Conservation (phyloP, 2,797 vertebrate genomes). For the Coracias cyanogaster region DNA sequence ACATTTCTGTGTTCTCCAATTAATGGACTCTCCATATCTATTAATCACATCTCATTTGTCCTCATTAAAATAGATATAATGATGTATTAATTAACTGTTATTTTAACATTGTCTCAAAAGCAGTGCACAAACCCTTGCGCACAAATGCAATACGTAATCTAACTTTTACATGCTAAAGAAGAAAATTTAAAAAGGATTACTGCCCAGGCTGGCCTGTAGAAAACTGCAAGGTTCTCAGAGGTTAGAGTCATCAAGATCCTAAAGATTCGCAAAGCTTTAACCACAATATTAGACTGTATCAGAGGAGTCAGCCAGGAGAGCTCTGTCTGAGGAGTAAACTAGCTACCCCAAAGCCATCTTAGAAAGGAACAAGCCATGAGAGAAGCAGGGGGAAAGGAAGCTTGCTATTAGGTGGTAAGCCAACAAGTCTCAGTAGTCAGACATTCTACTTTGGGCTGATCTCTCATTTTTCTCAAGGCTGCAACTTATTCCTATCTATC, state of each 20-base stretch:
- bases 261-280: background rate
- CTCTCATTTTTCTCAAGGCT: background rate
- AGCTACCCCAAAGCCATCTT: background rate
- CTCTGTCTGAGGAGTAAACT: background rate
- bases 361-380: background rate
- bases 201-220: background rate
- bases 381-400: constrained; percentile 1
- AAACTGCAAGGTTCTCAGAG: background rate
- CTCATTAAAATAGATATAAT: background rate
- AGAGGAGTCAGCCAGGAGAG: background rate
- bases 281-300: background rate
- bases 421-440: background rate
- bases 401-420: background rate
- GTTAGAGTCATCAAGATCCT: background rate
- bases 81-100: background rate
- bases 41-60: background rate
- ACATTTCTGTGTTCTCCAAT: background rate
- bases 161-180: background rate
- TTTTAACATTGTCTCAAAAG: background rate
- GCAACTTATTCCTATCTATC: background rate
- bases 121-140: background rate
- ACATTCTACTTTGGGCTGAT: background rate
- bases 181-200: background rate
- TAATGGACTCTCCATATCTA: background rate
- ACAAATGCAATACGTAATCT: background rate